Evolutionary conservation across 1,140 invertebrate species (phyloP), one percentile per base, ranked within the genome.

Genomic region (Zaprionus nigranus): DNA sequence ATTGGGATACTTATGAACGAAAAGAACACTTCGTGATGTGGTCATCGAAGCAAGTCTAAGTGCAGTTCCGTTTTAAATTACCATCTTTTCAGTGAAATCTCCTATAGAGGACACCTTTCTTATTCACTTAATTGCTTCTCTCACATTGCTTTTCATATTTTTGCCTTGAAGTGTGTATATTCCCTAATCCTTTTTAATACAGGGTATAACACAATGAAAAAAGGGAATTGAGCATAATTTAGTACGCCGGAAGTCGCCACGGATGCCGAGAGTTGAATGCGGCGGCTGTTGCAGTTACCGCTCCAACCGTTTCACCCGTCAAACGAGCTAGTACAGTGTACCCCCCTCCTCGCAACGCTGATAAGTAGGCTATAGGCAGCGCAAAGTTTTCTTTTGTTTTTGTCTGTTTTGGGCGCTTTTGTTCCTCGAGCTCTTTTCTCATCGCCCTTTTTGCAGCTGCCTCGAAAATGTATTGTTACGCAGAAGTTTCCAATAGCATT

Each of bases 401-500:
- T 62, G 77, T 63, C 30, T 64, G 46, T 22, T 59, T 53, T 56
- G 51, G 30, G 12, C n/a, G 40, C 65, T 34, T 58, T 81, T 76
- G 53, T 81, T 68, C 61, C 43, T 24, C 43, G 26, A 46, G 17
- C 38, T 40, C 63, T 34, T 64, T 6, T 40, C 20, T 15, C 54
- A 5, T 26, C 28, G 28, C 28, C 28, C 62, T 49, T 67, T 46
- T 40, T 64, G 24, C 30, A 65, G 69, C 30, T 58, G 70, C 63
- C 58, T 61, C 53, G 56, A 68, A 57, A 75, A 75, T 82, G 75
- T 82, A 82, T 82, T 82, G 66, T 82, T 82, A 69, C 76, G 79
- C 51, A 82, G n/a, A 82, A 82, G 81, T 82, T 82, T 79, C 59
- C 75, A 75, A 79, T 72, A 75, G 71, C 63, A 79, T 66, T 34